Base-by-base conservation (phyloP, 2,797 vertebrate genomes). In the Mormyrus proboscirostris region DNA sequence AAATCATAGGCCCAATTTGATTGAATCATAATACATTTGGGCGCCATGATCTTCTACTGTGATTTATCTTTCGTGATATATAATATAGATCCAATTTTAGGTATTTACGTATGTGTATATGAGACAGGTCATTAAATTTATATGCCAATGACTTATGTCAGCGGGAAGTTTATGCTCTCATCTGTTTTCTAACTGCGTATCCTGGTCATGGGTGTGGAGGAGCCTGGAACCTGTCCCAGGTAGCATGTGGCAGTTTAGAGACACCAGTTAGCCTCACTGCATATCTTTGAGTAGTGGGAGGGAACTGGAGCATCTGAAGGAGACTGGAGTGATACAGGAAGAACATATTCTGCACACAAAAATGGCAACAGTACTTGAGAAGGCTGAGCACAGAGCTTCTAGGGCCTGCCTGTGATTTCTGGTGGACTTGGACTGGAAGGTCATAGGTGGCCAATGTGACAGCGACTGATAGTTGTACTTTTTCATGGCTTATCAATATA, bases 401-500 rank as follows among this genome's bases (percentile, higher is more conserved):
- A 25, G 4, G 38, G 14, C 41, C 87, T 51, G 87, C 47, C 49
- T 89, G 90, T 91, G 88, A 86, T 38, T 55, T 50, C 33, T 87
- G 84, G 44, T 91, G 89, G 93, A 90, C 91, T 90, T 38, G 57
- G 87, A 3, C 88, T 87, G 25, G 55, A 90, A n/a, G 92, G 91
- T 93, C 94, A 92, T 93, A 92, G 85, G 90, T 59, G 50, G 88
- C 89, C 87, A 89, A 65, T 44, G 33, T 69, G 53, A 6, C 14
- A 49, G 6, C 4, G 19, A 82, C 57, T 51, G 33, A 88, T 73
- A 87, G 41, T 29, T 41, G 79, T 22, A 76, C 88, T 92, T 87
- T 88, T 91, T 93, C 85, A 79, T 84, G 33, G 86, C 87, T 92
- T 90, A 94, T 89, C 93, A 91, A 94, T 93, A 87, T 88, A 73